Base-by-base conservation (phyloP, 2,888 invertebrate species). In the Stramonita haemastoma region DNA sequence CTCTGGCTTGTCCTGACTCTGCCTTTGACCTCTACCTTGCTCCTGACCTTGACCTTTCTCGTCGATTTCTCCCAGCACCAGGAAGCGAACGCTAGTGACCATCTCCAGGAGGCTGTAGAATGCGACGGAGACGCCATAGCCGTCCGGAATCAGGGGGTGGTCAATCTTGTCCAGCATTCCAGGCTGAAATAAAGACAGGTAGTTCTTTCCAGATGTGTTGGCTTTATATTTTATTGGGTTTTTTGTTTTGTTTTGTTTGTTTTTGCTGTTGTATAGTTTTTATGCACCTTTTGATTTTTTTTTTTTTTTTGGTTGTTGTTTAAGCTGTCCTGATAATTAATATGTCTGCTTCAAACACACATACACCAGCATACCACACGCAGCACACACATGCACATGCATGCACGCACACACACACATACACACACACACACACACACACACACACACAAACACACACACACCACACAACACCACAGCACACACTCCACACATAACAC, bases 91-190 rank as follows among this genome's bases (percentile, higher is more conserved):
- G 89, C 95, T 98, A 15, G 98, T 97, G 88, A 99, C 98, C 92
- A 98, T 97, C 96, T 99, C 99, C 95, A 99, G 97, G 83, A 99
- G 97, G 95, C 98, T 98, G 8, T 98, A 98, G 96, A 99, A 99
- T 0, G 99, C 98, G 79, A 99, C 97, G 0, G 99, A 99, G 91
- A 99, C 98, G 8, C 99, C 99, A 96, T 99, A 99, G 0, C 99
- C 99, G 92, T 99, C 99, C n/a, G 98, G 98, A 92, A 99, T 98
- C 22, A 97, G 96, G 0, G 99, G 99, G 15, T 99, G 98, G 94
- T 99, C 99, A 32, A 98, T 97, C 95, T 99, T 98, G 95, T 99
- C 99, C 94, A 99, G 96, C 98, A 99, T 98, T 99, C 99, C 95
- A 99, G 97, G 95, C 99, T 95, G 92, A 86, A 66, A 86, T 73